Evolutionary conservation across 2,113 vertebrate species (phyloP).

Genomic region (Tympanuchus pallidicinctus): DNA sequence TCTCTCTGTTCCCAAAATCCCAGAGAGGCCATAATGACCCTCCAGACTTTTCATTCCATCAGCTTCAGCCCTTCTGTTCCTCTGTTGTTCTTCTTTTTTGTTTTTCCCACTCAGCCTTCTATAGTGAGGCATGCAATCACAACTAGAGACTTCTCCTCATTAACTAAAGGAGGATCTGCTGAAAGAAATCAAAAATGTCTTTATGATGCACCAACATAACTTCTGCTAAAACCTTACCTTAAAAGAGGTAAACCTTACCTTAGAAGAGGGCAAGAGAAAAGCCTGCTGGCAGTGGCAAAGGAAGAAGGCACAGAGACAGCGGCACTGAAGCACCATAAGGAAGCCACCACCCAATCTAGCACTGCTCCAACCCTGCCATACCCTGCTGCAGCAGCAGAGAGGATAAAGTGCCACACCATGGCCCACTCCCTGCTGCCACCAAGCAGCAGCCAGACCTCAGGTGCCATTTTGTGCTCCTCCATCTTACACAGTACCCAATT

Average conservation of each 20-base stretch:
- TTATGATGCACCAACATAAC: neutral
- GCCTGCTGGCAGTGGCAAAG: too few species aligned
- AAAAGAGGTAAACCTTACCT: neutral
- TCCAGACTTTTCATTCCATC: neutral
- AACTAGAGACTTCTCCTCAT: neutral
- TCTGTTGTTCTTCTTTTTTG: neutral
- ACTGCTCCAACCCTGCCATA: too few species aligned
- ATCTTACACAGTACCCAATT: too few species aligned
- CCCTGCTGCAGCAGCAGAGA: too few species aligned
- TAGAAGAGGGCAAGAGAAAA: neutral
- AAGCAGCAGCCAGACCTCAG: too few species aligned
- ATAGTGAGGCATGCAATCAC: neutral
- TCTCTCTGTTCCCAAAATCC: neutral
- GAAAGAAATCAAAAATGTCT: neutral
- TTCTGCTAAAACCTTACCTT: neutral
- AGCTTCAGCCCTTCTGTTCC: conserved; percentile 28
- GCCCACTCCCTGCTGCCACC: too few species aligned
- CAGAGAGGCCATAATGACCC: neutral
- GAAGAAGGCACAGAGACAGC: too few species aligned
- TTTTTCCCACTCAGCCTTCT: neutral
- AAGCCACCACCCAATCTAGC: too few species aligned
- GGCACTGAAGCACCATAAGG: too few species aligned
- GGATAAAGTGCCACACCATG: too few species aligned
- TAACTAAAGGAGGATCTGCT: neutral
- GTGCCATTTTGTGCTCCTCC: too few species aligned